phyloP scores from a whole-genome alignment of 2,888 invertebrate genomes.

The Selenia dentaria region DNA sequence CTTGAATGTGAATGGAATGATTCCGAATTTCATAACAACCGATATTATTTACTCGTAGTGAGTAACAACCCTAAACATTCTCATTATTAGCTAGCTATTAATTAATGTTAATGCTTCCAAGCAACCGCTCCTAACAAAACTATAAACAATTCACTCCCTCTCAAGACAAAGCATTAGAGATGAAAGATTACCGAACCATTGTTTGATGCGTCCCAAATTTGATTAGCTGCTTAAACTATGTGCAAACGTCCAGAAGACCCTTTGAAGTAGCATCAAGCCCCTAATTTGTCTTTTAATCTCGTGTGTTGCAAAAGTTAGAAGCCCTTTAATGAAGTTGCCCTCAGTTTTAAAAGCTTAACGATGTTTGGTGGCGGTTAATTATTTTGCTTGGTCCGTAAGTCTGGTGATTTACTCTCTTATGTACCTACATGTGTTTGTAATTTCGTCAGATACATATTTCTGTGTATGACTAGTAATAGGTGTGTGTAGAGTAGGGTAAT shows the following conservation, averaged over 20 bases:
- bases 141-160: conserved; percentile 3
- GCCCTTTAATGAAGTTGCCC: conserved; percentile 50
- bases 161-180: conserved; percentile 43
- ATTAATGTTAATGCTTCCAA: conserved; percentile 3
- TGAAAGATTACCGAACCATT: conserved; percentile 54
- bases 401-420: conserved; percentile 22
- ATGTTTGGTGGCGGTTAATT: conserved; percentile 44
- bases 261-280: conserved; percentile 45
- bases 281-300: conserved; percentile 52
- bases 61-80: no score
- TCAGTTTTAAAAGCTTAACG: conserved; percentile 53
- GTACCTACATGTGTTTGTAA: conserved; percentile 20
- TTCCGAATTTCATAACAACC: no score
- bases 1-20: no score
- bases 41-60: no score
- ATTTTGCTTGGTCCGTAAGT: conserved; percentile 27
- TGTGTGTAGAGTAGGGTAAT: no score
- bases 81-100: no score
- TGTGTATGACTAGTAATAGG: no score
- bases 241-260: conserved; percentile 56
- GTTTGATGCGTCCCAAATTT: conserved; percentile 57
- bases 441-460: not conserved
- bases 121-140: not conserved
- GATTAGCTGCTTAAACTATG: conserved; percentile 64
- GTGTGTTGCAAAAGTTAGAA: conserved; percentile 49